Evolutionary conservation across 92 coral and sea anemone species (phyloP), one percentile per base, ranked within the genome.

Genomic region (Meandrina meandrites): DNA sequence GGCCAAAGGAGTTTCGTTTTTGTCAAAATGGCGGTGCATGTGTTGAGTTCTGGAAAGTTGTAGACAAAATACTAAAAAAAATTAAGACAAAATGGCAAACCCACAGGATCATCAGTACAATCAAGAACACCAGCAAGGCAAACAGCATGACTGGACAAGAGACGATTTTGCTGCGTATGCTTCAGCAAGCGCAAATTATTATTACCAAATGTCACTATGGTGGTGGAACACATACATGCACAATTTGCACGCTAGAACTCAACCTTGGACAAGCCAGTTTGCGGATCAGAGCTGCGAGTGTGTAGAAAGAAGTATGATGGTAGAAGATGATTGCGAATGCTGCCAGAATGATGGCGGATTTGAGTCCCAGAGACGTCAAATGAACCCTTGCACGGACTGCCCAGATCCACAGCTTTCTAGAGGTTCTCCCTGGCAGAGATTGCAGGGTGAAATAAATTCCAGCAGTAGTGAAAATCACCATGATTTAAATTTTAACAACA

Each of bases 201-300:
- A 73, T 75, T 90, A 92, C 32, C 86, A 92, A 19, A 45, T 89
- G 75, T 89, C 92, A 36, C 37, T 78, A 28, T 92, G 85, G 90
- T 92, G 95, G 95, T 90, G 93, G 95, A 90, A 87, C 77, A 76
- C 40, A 18, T 89, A 81, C 82, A 21, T 87, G 76, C 42, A 73
- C 10, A 35, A 83, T 60, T 81, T 37, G 11, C 47, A 64, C 21
- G 22, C 34, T n/a, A 53, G 50, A 40, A 67, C 67, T 50, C 89
- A 86, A 17, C 51, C 54, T 31, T 79, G 86, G 88, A 24, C 34
- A 75, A 66, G 35, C 34, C 80, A 31, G 19, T 14, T 82, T 30
- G 13, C 53, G 37, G 36, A 88, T 67, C 83, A 74, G 75, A 54
- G 18, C 51, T 89, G 89, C 76, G 93, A 82, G 42, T 72, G 90